Conservation (phyloP, 2,113 vertebrate genomes). For the Petrocephalus zakoni region DNA sequence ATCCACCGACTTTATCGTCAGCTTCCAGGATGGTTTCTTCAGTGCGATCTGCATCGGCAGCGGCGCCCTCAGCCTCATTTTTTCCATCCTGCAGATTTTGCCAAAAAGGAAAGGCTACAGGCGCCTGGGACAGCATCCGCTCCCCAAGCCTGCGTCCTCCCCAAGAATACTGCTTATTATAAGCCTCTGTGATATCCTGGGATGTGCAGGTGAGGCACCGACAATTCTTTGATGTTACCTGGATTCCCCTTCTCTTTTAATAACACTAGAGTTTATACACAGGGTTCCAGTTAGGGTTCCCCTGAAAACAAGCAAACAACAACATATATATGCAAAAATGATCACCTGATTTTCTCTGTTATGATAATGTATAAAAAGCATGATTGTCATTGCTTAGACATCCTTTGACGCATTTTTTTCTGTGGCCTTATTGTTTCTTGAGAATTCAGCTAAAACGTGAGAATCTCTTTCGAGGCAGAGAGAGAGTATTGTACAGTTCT, state of each 20-base stretch:
- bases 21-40: constrained; percentile 76
- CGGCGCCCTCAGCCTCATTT: constrained; percentile 61
- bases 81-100: constrained; percentile 74
- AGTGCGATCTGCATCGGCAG: constrained; percentile 75
- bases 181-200: constrained; percentile 79
- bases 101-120: constrained; percentile 64
- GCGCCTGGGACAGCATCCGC: constrained; percentile 56
- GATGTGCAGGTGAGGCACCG: constrained; percentile 69
- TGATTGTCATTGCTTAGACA: not conserved
- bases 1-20: constrained; percentile 74
- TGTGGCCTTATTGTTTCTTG: not conserved
- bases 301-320: not conserved
- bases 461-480: not conserved
- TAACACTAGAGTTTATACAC: not conserved
- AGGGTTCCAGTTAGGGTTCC: not conserved
- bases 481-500: not conserved
- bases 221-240: not conserved
- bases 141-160: constrained; percentile 72
- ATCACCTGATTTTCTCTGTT: not conserved
- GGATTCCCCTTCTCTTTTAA: not conserved
- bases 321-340: not conserved
- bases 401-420: not conserved
- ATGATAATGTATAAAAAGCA: not conserved
- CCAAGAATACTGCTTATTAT: constrained; percentile 78
- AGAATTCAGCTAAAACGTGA: not conserved